Evolutionary conservation across 2,888 invertebrate genomes (phyloP).

Genomic region (Zaprionus lineosus): DNA sequence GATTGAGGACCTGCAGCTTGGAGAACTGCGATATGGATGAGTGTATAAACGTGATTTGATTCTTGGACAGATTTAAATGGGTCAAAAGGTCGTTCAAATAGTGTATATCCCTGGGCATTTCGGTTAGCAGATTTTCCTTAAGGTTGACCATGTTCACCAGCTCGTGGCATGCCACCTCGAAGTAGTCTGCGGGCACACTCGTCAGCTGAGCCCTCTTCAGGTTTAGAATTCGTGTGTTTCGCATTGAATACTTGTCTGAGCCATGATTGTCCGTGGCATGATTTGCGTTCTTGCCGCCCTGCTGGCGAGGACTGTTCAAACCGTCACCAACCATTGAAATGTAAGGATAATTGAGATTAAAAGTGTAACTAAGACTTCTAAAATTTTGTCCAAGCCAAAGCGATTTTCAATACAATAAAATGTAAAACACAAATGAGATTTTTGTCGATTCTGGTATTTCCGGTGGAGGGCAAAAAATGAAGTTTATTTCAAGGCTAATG

Average conservation of each 20-base stretch:
- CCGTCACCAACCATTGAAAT: slow-evolving; percentile 62
- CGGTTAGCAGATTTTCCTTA: slow-evolving; percentile 35
- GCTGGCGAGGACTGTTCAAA: slow-evolving; percentile 55
- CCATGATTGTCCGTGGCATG: background rate
- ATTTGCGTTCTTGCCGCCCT: slow-evolving; percentile 29
- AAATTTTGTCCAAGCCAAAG: no score
- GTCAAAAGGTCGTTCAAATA: slow-evolving; percentile 84
- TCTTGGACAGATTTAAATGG: slow-evolving; percentile 88
- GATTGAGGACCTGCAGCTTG: slow-evolving; percentile 86
- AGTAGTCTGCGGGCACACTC: slow-evolving; percentile 34
- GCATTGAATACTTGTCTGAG: slow-evolving; percentile 57
- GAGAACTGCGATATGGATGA: slow-evolving; percentile 85
- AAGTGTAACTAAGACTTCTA: no score
- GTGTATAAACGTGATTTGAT: slow-evolving; percentile 86
- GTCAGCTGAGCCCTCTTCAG: slow-evolving; percentile 20
- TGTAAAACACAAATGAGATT: no score
- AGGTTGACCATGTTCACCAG: slow-evolving; percentile 49
- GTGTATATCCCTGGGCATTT: slow-evolving; percentile 78
- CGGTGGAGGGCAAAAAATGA: no score
- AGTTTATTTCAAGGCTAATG: no score
- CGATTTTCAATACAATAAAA: no score
- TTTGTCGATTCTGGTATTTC: no score
- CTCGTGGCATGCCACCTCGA: slow-evolving; percentile 47
- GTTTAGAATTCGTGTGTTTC: slow-evolving; percentile 36
- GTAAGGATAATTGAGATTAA: no score